These are phyloP conservation scores for Chaetops frenatus DNA, from an alignment of 2,113 vertebrate genomes.

Conservation along the genomic window DNA sequence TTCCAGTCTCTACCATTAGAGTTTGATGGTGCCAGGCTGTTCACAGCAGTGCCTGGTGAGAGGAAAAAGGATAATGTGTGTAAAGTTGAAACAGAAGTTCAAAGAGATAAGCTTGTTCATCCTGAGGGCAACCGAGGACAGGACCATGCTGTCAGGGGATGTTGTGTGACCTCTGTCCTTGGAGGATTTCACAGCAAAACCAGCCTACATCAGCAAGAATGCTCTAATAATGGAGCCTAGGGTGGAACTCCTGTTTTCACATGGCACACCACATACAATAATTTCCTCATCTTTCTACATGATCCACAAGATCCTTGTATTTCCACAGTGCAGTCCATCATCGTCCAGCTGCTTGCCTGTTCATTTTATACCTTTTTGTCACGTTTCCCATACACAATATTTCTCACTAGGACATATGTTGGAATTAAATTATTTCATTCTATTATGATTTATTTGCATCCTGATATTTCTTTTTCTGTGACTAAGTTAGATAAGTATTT, in stretches of 20 bases:
- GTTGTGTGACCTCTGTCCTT: background rate
- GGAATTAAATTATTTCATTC: background rate
- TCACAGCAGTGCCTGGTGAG: rapidly evolving
- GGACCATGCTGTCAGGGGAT: background rate
- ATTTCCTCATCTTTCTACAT: background rate
- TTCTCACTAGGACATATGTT: background rate
- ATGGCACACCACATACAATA: background rate
- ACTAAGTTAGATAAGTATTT: background rate
- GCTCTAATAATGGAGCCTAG: background rate
- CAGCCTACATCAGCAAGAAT: background rate
- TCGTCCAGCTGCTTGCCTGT: background rate
- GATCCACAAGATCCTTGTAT: background rate
- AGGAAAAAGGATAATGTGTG: rapidly evolving
- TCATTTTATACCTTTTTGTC: background rate
- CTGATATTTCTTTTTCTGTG: background rate
- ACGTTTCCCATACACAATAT: background rate
- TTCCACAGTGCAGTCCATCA: background rate
- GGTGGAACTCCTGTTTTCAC: background rate
- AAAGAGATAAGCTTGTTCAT: background rate
- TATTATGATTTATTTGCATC: background rate
- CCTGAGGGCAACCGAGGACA: background rate
- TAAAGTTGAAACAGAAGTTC: background rate
- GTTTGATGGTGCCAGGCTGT: background rate
- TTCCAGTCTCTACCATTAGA: background rate
- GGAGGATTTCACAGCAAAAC: background rate